Evolutionary conservation across 2,113 vertebrate genomes (phyloP), one percentile per base, ranked within the genome.

Genomic region (Himantopus leucocephalus): DNA sequence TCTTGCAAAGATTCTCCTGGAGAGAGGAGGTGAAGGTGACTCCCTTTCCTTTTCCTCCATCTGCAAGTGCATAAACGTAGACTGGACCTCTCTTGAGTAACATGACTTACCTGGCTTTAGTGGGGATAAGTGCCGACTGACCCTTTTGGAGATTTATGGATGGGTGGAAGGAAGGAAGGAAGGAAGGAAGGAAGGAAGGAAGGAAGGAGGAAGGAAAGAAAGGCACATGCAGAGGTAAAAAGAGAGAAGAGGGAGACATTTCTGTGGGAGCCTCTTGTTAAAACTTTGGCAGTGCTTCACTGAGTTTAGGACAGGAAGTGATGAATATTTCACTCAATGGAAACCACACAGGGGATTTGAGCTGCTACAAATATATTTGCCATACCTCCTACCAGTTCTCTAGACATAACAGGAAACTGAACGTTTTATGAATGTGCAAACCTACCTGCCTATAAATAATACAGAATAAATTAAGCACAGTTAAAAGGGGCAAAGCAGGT

Each of bases 341-440:
- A 93, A 94, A 96, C 78, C 79, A 63, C 90, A 50, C 59, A 75
- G 85, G 95, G 87, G 87, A 88, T 77, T 63, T 93, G 87, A 94
- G 83, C 74, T 93, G 90, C 83, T 80, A n/a, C 3, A 35, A 88
- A 67, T 94, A 72, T 52, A 80, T 93, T 90, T 96, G 95, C 90
- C 83, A 88, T 94, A 81, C 93, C 87, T 96, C 93, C 95, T 92
- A 94, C 70, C 90, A 88, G 87, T 19, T 39, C 87, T 64, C 70
- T 83, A 93, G 95, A 88, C 93, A 96, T 85, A 94, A 91, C 95
- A 94, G 93, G 95, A 93, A 94, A 63, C 79, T 81, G 74, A 88
- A 91, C 74, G 10, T 77, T 96, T 91, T 88, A 92, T 90, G 85
- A 94, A 92, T 92, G 92, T 92, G 85, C 92, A 94, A 94, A 79